Evolutionary conservation across 2,888 invertebrate genomes (phyloP).

Genomic region (Gandaritis pyraliata): DNA sequence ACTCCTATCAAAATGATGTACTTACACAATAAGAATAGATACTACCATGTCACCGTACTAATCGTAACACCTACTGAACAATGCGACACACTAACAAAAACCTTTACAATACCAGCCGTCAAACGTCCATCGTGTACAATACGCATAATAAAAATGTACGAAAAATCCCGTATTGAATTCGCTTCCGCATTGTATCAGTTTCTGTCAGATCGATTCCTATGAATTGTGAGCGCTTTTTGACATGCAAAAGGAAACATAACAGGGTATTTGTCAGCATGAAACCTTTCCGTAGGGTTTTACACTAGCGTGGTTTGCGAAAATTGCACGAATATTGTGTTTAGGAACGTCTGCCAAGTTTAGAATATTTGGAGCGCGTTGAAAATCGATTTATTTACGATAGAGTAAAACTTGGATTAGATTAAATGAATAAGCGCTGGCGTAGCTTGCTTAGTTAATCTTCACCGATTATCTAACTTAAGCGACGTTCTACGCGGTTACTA

Average conservation of each 20-base stretch:
- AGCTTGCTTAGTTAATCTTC: too few relatives aligned
- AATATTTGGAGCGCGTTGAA: neutral
- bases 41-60: too few relatives aligned
- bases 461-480: too few relatives aligned
- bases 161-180: constrained; percentile 62
- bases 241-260: constrained; percentile 75
- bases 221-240: constrained; percentile 72
- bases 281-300: constrained; percentile 44
- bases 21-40: too few relatives aligned
- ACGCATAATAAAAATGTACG: constrained; percentile 32
- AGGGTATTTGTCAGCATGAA: constrained; percentile 65
- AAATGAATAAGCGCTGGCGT: too few relatives aligned
- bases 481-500: too few relatives aligned
- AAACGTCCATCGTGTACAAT: constrained; percentile 25
- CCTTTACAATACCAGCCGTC: constrained; percentile 19
- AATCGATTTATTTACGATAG: neutral
- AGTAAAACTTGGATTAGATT: too few relatives aligned
- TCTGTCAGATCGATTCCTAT: constrained; percentile 70
- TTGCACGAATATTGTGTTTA: constrained; percentile 7
- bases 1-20: too few relatives aligned
- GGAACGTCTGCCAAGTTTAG: constrained; percentile 15
- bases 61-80: constrained; percentile 30
- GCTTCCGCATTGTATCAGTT: constrained; percentile 64
- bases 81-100: constrained; percentile 19
- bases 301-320: constrained; percentile 27